Conservation (phyloP, 2,797 vertebrate genomes). For the Rallus crepitans region DNA sequence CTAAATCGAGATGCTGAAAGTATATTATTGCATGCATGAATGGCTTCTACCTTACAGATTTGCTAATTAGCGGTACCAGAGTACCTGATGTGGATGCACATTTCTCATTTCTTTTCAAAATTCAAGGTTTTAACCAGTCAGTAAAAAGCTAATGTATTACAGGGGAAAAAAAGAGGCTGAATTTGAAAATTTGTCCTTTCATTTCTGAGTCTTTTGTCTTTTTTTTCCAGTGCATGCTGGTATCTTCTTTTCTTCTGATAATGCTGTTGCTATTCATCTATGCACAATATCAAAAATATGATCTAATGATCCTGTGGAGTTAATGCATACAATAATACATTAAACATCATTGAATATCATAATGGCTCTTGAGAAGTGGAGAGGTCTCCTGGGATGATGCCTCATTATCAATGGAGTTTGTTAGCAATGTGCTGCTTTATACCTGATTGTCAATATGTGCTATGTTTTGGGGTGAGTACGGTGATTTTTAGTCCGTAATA, state of each 20-base stretch:
- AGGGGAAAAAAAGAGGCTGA: background rate
- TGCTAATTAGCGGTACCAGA: conserved; percentile 28
- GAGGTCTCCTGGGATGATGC: background rate
- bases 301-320: background rate
- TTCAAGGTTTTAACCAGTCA: background rate
- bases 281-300: conserved; percentile 5
- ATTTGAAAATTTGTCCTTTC: background rate
- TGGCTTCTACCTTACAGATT: conserved; percentile 60
- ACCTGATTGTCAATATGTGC: background rate
- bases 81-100: conserved; percentile 35
- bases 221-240: background rate
- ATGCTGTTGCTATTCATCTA: conserved; percentile 24
- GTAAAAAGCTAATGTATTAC: background rate
- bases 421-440: background rate
- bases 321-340: background rate
- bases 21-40: conserved; percentile 60
- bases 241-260: background rate
- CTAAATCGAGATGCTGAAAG: conserved; percentile 61
- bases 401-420: background rate
- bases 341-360: background rate
- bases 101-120: conserved; percentile 14
- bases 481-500: background rate
- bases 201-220: background rate
- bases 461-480: background rate
- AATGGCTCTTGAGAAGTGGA: background rate